Conservation (phyloP, 2,797 vertebrate species). For the Triplophysa bombifrons region DNA sequence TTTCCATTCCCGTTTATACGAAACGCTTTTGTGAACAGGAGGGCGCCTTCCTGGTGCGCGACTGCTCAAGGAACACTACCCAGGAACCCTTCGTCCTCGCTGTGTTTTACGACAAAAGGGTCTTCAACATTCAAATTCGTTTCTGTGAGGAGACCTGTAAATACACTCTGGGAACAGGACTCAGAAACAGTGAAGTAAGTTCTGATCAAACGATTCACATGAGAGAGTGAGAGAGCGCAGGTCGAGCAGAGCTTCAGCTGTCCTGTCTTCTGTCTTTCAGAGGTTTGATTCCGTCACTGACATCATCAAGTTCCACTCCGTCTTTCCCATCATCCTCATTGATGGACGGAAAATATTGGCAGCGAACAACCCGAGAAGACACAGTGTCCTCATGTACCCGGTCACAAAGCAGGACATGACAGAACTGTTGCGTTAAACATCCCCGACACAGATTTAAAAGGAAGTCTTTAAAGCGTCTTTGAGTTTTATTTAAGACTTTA, state of each 20-base stretch:
- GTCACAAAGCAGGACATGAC: conserved; percentile 11
- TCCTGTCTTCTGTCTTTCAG: conserved; percentile 63
- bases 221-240: background rate
- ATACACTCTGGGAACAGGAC: conserved; percentile 83
- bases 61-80: conserved; percentile 78
- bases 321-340: conserved; percentile 82
- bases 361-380: conserved; percentile 62
- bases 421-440: background rate
- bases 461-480: background rate
- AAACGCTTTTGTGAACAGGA: conserved; percentile 71
- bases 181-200: conserved; percentile 83
- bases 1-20: background rate
- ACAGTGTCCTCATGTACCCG: conserved; percentile 77
- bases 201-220: background rate
- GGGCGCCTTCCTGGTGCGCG: conserved; percentile 87
- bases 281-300: conserved; percentile 86
- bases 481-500: conserved; percentile 36
- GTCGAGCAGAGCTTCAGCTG: too few relatives aligned
- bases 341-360: conserved; percentile 76
- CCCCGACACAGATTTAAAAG: too few relatives aligned
- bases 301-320: conserved; percentile 86
- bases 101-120: conserved; percentile 82
- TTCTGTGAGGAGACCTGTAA: conserved; percentile 77
- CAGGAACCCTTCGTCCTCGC: conserved; percentile 85
- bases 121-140: conserved; percentile 91